Conservation (phyloP, 2,113 vertebrate genomes). For the Lepisosteus oculatus region DNA sequence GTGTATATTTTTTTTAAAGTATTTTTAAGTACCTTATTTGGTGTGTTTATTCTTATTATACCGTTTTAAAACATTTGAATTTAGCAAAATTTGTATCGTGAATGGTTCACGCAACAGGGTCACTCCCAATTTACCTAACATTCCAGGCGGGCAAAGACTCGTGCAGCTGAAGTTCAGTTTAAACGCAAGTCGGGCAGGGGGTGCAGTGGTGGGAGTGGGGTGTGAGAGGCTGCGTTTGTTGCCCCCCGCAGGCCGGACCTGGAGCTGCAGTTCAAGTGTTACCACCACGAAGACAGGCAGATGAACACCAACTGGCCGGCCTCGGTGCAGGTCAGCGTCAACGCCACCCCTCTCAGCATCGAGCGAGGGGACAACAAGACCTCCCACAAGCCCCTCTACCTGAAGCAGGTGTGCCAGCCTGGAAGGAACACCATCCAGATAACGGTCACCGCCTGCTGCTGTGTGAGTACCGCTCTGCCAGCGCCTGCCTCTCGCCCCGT, state of each 20-base stretch:
- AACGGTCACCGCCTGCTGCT: conserved; percentile 93
- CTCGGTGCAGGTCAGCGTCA: conserved; percentile 93
- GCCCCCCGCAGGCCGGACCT: conserved; percentile 78
- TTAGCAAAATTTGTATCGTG: no score
- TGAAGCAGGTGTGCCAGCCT: conserved; percentile 92
- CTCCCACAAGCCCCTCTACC: conserved; percentile 90
- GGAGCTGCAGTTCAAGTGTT: conserved; percentile 96
- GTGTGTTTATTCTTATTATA: no score
- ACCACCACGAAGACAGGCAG: conserved; percentile 93
- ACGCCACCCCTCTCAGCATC: conserved; percentile 85
- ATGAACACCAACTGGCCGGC: conserved; percentile 98
- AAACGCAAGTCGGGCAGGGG: no score
- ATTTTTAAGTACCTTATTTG: no score
- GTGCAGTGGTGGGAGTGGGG: not conserved
- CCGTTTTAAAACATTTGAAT: no score
- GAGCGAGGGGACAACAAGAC: conserved; percentile 94
- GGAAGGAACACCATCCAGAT: conserved; percentile 96
- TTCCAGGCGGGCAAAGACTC: no score
- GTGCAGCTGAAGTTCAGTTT: no score
- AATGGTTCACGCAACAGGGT: no score
- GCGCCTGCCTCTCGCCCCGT: no score
- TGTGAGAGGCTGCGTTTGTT: conserved; percentile 11
- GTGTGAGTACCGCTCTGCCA: conserved; percentile 63
- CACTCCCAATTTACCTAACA: no score
- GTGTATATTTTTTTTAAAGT: no score